Evolutionary conservation across 2,113 vertebrate species (phyloP).

Genomic region (Chloropsis cyanopogon): DNA sequence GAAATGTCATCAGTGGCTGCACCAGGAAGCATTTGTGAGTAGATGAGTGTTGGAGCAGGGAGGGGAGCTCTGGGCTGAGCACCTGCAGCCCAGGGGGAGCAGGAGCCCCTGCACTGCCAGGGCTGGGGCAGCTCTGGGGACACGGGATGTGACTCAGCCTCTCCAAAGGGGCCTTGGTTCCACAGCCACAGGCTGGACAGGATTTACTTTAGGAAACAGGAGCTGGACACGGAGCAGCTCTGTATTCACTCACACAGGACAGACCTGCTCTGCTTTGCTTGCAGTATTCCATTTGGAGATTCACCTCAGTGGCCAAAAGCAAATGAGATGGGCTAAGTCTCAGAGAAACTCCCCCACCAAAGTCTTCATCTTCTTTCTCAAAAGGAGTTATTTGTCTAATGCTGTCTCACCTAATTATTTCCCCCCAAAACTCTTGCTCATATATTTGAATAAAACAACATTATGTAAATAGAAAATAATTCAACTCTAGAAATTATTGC

Average conservation of each 20-base stretch:
- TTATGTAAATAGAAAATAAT: not conserved
- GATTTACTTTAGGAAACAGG: not conserved
- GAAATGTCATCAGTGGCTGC: not conserved
- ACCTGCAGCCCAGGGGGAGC: not conserved
- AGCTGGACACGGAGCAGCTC: not conserved
- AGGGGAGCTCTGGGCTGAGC: not conserved
- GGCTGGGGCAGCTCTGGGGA: not conserved
- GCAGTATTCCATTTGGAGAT: not conserved
- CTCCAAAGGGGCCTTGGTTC: too few species aligned
- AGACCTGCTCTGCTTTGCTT: not conserved
- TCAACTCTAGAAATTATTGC: not conserved
- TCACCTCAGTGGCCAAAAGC: not conserved
- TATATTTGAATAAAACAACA: not conserved
- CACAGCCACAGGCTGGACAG: not conserved
- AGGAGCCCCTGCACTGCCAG: fast-evolving
- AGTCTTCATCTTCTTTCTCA: not conserved
- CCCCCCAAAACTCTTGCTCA: not conserved
- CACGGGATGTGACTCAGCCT: too few species aligned
- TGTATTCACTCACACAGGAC: not conserved
- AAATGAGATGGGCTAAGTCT: not conserved
- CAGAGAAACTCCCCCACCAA: not conserved
- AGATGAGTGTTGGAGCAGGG: too few species aligned
- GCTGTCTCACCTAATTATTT: not conserved
- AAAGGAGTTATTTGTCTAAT: not conserved
- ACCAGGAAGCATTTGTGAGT: not conserved